Base-by-base conservation (phyloP, 2,888 invertebrate genomes). In the Rhopalosiphum nymphaeae region DNA sequence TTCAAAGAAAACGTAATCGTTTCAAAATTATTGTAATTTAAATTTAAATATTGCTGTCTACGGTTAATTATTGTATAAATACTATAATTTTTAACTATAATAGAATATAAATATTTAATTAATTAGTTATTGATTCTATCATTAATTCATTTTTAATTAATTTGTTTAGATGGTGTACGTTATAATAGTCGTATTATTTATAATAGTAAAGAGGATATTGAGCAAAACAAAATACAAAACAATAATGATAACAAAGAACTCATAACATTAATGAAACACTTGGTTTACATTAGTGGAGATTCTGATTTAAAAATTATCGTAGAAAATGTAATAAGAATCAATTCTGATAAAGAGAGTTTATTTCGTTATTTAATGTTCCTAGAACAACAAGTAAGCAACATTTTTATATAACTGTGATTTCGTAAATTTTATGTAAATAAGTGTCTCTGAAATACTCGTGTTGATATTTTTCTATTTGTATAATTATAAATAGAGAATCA, bases 371-470 rank as follows among this genome's bases (percentile, higher is more conserved):
- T 61, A 44, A 46, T 90, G 46, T 61, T 90, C 29, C 61, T 61
- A 3, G 61, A 61, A 90, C 61, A 90, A 61, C 61, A 46, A 90
- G 89, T 90, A 67, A 90, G 89, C n/a, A 0, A 88, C 36, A 2
- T 88, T n/a, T 1, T 87, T 87, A 49, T n/a, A 78, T 78, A 78
- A 21, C 36, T 78, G 21, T 36, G 21, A 78, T 78, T 78, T 78
- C 36, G 16, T 16, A 7, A 16, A 7, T 67, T 67, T 36, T 16
- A 67, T 16, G 16, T 36, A n/a, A 67, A 2, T 78, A 36, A 7
- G 2, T 36, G 9, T 21, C 21, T 21, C 21, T 78, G 21, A 78
- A 78, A 21, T 9, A 21, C 9, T 36, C 36, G 7, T 21, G 7
- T 21, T 78, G 2, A 21, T 78, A 78, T 36, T 36, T 42, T 78